Conservation (phyloP, 2,888 invertebrate genomes). For the Cordilura impudica region DNA sequence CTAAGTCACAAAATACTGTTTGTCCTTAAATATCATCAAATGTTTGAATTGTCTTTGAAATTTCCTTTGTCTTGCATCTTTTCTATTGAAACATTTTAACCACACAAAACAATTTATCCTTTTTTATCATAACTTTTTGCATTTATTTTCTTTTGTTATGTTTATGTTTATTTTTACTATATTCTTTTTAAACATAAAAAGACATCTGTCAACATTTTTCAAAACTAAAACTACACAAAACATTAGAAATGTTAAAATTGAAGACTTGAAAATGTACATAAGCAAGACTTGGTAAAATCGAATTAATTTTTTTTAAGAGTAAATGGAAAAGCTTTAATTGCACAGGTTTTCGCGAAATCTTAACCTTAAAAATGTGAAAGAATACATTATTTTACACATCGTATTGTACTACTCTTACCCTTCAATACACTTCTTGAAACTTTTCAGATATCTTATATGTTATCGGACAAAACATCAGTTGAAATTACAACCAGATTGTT, state of each 20-base stretch:
- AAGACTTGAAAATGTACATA: background rate
- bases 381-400: too few relatives aligned
- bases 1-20: background rate
- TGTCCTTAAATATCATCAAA: background rate
- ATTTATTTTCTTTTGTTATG: conserved; percentile 32
- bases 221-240: background rate
- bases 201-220: conserved; percentile 57
- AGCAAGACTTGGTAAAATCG: background rate
- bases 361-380: too few relatives aligned
- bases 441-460: too few relatives aligned
- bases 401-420: too few relatives aligned
- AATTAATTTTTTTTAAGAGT: too few relatives aligned
- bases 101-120: conserved; percentile 57
- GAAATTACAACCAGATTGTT: too few relatives aligned
- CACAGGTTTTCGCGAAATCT: too few relatives aligned
- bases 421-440: too few relatives aligned
- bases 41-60: background rate
- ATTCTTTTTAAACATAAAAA: conserved; percentile 53
- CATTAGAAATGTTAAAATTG: conserved; percentile 22
- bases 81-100: conserved; percentile 33
- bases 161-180: conserved; percentile 18
- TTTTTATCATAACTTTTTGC: conserved; percentile 6
- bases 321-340: too few relatives aligned
- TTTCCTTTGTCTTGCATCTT: conserved; percentile 27
- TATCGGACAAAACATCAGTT: too few relatives aligned